A percentile compares a stretch with the other conserved stretches of the same genome.
Evolutionary conservation across 2,888 invertebrate genomes (phyloP).

Genomic region (Chymomyza fuscimana): DNA sequence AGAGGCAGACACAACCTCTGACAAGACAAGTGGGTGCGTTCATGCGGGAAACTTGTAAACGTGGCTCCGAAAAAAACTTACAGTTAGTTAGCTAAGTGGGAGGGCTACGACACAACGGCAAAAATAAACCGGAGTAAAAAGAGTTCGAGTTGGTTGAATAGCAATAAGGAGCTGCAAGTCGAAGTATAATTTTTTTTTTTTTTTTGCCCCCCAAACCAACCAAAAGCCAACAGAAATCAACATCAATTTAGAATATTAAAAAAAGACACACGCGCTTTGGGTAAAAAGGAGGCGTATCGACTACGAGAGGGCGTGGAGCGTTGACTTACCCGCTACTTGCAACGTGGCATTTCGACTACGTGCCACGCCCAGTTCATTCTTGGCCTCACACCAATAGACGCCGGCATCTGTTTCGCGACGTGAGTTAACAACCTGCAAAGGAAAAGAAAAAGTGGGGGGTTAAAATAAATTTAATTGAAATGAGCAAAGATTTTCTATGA

Average conservation of each 20-base stretch:
- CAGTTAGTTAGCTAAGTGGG: slow-evolving; percentile 71
- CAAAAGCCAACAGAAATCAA: slow-evolving; percentile 56
- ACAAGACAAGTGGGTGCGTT: slow-evolving; percentile 73
- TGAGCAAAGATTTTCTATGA: slow-evolving; percentile 23
- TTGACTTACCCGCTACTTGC: slow-evolving; percentile 88
- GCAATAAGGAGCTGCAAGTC: slow-evolving; percentile 22
- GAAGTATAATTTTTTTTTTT: not conserved
- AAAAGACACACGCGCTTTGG: slow-evolving; percentile 54
- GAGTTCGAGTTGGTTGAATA: not conserved
- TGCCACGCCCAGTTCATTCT: slow-evolving; percentile 89
- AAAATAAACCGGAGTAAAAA: not conserved
- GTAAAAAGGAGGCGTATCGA: not conserved
- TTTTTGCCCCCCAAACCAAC: slow-evolving; percentile 7
- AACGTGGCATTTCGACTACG: slow-evolving; percentile 91
- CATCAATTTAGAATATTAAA: slow-evolving; percentile 71
- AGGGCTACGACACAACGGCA: slow-evolving; percentile 30
- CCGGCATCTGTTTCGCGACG: slow-evolving; percentile 87
- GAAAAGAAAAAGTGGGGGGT: slow-evolving; percentile 39
- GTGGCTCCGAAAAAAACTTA: slow-evolving; percentile 46
- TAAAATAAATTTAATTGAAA: slow-evolving; percentile 59
- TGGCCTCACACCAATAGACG: slow-evolving; percentile 93
- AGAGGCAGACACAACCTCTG: slow-evolving; percentile 44
- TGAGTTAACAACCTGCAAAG: slow-evolving; percentile 85
- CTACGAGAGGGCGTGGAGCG: not conserved
- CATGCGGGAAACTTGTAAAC: slow-evolving; percentile 70